Percentiles rank a stretch among this genome's conserved stretches.
Conservation (phyloP, 2,888 invertebrate species). For the Odontocolon sp. region DNA sequence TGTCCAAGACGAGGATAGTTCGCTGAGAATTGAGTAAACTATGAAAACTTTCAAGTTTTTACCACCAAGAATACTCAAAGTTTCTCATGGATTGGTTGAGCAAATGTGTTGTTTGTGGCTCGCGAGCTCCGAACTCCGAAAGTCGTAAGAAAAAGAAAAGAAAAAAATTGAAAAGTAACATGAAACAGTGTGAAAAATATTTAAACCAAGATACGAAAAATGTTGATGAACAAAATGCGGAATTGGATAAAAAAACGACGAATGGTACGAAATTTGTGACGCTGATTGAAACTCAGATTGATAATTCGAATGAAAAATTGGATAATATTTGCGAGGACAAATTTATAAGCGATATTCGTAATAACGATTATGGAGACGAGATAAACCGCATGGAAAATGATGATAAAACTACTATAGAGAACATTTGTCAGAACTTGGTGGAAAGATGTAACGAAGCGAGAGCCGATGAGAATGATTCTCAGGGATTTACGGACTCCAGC, state of each 20-base stretch:
- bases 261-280: conserved; percentile 16
- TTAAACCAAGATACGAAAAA: background rate
- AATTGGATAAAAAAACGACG: background rate
- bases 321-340: conserved; percentile 14
- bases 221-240: background rate
- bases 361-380: background rate
- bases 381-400: background rate
- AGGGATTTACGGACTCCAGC: background rate
- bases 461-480: conserved; percentile 12
- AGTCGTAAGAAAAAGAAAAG: conserved; percentile 33
- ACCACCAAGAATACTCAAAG: background rate
- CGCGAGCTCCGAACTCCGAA: conserved; percentile 40
- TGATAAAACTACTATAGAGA: background rate
- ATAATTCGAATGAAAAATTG: conserved; percentile 1
- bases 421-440: background rate
- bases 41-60: no score
- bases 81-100: conserved; percentile 63
- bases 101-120: conserved; percentile 64
- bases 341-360: background rate
- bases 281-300: background rate
- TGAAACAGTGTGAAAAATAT: conserved; percentile 30
- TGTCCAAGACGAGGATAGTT: background rate
- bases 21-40: no score
- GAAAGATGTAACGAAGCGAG: conserved; percentile 11
- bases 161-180: conserved; percentile 34